These are phyloP conservation scores for Strix uralensis DNA, from an alignment of 2,113 vertebrate species.

Conservation along the genomic window DNA sequence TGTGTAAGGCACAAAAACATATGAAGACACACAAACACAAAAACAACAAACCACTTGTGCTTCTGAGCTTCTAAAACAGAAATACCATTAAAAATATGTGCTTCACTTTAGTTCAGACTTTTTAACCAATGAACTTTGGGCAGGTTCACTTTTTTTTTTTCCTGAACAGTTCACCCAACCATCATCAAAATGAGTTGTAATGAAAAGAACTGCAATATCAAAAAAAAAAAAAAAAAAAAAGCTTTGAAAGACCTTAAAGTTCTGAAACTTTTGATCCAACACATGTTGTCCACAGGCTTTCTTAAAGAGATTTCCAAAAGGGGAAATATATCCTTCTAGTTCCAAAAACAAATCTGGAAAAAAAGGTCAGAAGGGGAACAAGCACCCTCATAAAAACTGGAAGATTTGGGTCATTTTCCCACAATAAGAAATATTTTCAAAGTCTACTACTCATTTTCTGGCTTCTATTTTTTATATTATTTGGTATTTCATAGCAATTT, in stretches of 20 bases:
- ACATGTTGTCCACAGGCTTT: constrained; percentile 18
- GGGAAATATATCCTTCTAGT: constrained; percentile 11
- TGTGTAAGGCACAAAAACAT: background rate
- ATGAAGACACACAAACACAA: background rate
- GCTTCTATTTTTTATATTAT: constrained; percentile 13
- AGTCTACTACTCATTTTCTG: constrained; percentile 15
- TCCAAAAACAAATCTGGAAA: constrained; percentile 53
- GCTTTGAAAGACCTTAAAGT: constrained; percentile 6
- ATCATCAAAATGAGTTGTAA: constrained; percentile 26
- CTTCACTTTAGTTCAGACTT: background rate
- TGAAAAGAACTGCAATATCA: constrained; percentile 1
- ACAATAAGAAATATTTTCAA: constrained; percentile 22
- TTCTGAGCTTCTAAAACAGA: constrained; percentile 21
- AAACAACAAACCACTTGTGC: background rate
- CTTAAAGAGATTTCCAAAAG: constrained; percentile 39
- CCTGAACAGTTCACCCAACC: background rate
- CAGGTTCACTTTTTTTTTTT: background rate
- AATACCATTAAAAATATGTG: background rate
- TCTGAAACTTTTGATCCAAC: constrained; percentile 49
- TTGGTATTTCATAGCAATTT: constrained; percentile 28
- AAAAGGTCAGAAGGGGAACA: constrained; percentile 26
- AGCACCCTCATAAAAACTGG: constrained; percentile 24
- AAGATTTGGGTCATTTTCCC: constrained; percentile 35
- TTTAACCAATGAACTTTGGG: constrained; percentile 1
- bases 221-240: background rate